Evolutionary conservation across 2,888 invertebrate genomes (phyloP), one percentile per base, ranked within the genome.

Genomic region (Xanthorhoe spadicearia): DNA sequence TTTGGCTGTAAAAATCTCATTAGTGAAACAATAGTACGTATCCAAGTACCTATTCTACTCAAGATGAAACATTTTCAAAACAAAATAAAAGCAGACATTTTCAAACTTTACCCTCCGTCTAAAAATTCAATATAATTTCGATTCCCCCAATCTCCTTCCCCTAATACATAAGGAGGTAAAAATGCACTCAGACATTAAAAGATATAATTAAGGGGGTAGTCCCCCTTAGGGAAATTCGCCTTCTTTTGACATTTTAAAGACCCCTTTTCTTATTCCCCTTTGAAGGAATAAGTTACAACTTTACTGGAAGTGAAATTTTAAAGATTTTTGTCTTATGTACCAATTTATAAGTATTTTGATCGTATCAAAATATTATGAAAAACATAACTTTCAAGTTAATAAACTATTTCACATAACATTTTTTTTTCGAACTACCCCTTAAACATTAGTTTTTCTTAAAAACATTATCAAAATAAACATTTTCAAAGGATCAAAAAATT

Each of bases 101-200:
- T 63, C 38, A 53, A 54, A 59, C 28, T 52, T 69, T 43, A 48
- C 38, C 64, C 38, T 43, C 1, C 38, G 13, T 65, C 69, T 68
- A 69, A 74, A 71, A 71, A 72, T 70, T 72, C 55, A 72, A 72
- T 74, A 71, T 69, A 74, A 73, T 71, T 71, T 59, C 70, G 73
- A 74, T 71, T n/a, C 72, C 79, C 69, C 61, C 72, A 74, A 74
- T 66, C 77, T 77, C 68, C 4, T 70, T 72, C 78, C 83, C 83
- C 79, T 75, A 63, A 18, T 80, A 82, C 83, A 70, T 83, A 84
- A 86, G 86, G 84, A 78, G 84, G 85, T 87, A 92, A 92, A 92
- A 92, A 92, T 92, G 90, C 89, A 92, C 88, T 90, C 89, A 88
- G 88, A 89, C 90, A 91, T 92, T 92, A 90, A 90, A 92, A 92